A percentile compares a stretch with the other conserved stretches of the same genome.
phyloP scores from a whole-genome alignment of 2,113 vertebrate genomes.

The Tupaia chinensis region DNA sequence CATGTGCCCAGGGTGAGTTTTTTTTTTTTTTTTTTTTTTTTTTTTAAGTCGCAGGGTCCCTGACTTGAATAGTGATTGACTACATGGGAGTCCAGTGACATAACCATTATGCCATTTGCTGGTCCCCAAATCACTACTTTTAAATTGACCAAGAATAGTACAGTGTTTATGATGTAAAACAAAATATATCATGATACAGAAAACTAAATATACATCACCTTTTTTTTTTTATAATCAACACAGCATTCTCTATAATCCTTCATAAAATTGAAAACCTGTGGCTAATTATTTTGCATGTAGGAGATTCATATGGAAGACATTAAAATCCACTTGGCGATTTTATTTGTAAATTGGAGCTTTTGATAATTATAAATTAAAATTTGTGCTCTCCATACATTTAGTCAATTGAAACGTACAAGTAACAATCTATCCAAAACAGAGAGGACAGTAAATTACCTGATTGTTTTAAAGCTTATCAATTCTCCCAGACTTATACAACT shows the following conservation, averaged over 20 bases:
- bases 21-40: no score
- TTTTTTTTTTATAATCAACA: not conserved
- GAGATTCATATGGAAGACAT: not conserved
- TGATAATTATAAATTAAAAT: not conserved
- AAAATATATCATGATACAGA: not conserved
- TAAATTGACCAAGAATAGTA: not conserved
- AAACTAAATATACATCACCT: not conserved
- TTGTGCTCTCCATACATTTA: not conserved
- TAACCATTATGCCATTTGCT: no score
- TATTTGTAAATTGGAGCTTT: constrained; percentile 26
- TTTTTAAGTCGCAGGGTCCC: no score
- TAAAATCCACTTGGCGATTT: not conserved
- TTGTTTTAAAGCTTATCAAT: constrained; percentile 37
- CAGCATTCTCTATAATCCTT: not conserved
- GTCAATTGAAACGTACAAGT: not conserved
- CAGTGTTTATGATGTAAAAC: not conserved
- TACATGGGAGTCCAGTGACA: no score
- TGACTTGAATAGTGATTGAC: no score
- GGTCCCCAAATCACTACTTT: not conserved
- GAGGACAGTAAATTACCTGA: not conserved
- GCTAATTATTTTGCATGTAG: not conserved
- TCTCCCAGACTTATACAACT: not conserved
- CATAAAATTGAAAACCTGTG: not conserved
- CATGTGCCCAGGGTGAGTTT: no score
- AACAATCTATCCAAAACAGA: not conserved